phyloP scores from a whole-genome alignment of 1,140 invertebrate species.

The Aricia agestis region DNA sequence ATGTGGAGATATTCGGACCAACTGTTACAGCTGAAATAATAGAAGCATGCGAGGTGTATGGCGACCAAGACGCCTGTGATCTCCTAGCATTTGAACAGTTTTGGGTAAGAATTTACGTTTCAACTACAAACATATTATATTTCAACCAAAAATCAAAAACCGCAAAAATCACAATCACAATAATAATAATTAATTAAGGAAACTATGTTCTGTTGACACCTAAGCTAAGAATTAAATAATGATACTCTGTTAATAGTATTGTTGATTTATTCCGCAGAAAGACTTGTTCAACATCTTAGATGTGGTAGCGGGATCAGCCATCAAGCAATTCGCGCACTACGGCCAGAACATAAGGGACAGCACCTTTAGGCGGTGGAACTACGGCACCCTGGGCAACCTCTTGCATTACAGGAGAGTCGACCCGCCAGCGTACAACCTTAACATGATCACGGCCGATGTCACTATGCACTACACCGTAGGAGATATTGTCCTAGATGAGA shows the following conservation, averaged over 20 bases:
- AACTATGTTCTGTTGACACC: no score
- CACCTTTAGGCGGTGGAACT: constrained; percentile 48
- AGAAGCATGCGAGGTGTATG: neutral
- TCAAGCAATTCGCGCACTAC: constrained; percentile 58
- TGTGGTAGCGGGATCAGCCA: constrained; percentile 38
- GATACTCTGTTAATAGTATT: no score
- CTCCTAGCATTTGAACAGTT: neutral
- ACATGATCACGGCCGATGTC: constrained; percentile 38
- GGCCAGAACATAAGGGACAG: constrained; percentile 57
- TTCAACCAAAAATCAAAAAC: no score
- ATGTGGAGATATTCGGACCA: neutral
- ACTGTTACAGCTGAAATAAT: neutral
- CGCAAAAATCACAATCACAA: no score
- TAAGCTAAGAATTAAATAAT: no score
- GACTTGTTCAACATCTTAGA: constrained; percentile 15
- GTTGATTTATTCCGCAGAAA: constrained; percentile 16
- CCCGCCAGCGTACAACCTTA: constrained; percentile 48
- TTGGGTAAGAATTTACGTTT: neutral
- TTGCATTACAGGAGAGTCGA: constrained; percentile 34
- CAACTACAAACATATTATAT: no score
- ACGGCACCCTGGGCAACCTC: constrained; percentile 36
- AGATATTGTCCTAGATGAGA: constrained; percentile 48
- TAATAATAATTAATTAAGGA: no score
- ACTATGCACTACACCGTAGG: constrained; percentile 56
- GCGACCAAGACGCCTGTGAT: neutral